Evolutionary conservation across 2,797 vertebrate species (phyloP), one percentile per base, ranked within the genome.

Genomic region (Oophaga sylvatica): DNA sequence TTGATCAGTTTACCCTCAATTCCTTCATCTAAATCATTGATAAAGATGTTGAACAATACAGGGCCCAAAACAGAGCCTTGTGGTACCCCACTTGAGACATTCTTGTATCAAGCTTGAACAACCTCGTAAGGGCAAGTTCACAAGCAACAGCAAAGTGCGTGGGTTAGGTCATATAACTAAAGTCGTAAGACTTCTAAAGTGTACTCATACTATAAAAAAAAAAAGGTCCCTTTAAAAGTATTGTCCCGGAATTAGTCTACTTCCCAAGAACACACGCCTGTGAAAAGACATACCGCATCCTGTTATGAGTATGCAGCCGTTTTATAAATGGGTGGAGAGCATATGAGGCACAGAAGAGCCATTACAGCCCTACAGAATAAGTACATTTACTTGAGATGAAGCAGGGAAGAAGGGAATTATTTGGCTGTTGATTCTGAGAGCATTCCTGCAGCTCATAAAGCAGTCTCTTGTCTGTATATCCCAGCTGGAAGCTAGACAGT

Each of bases 381-480:
- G 68, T 65, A 75, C 56, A 73, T 75, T 87, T 87, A 62, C 77
- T 70, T 45, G 77, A 81, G 31, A 73, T 75, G 77, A 87, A 75
- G 67, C 56, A 73, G 76, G 59, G 20, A 67, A 62, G 65, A 87
- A 20, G 77, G 78, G 78, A 85, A 88, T 88, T 65, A 88, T 84
- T 81, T 85, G 87, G 87, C 87, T 88, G 83, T 76, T 81, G 77
- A 81, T 85, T 88, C 78, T 68, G 87, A 88, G 71, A 85, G 68
- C 78, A 89, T 89, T 75, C 87, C 83, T 85, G 83, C 70, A 85
- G 83, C 83, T 89, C 70, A 85, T 89, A 89, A 89, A 85, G 78
- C 83, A 85, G 83, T 31, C 87, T 85, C 87, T 89, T 89, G 87
- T 89, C 87, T 89, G 79, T 89, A 82, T 89, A 81, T 85, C 87